phyloP scores from a whole-genome alignment of 53 echinoderm and acorn worm species.

The Echinarachnius parma region DNA sequence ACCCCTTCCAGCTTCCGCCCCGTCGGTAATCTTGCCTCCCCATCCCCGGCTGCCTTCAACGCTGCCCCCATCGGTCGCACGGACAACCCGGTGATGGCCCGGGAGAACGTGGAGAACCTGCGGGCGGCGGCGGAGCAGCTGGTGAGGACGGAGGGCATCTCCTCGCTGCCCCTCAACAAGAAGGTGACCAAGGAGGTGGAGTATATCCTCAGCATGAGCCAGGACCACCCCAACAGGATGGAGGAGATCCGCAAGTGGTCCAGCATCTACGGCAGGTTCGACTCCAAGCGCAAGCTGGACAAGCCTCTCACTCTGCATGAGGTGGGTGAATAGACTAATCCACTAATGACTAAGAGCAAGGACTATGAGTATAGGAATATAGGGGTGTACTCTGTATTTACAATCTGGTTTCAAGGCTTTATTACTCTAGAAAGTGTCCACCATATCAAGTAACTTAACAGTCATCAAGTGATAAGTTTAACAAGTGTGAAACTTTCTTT shows the following conservation, averaged over 20 bases:
- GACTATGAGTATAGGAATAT: too few species aligned
- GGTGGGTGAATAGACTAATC: too few species aligned
- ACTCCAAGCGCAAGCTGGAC: conserved; percentile 94
- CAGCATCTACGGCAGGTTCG: conserved; percentile 94
- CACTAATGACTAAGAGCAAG: too few species aligned
- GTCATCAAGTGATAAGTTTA: too few species aligned
- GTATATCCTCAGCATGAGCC: conserved; percentile 78
- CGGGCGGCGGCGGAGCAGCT: conserved; percentile 42
- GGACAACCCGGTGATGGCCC: conserved; percentile 51
- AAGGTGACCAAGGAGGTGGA: conserved; percentile 63
- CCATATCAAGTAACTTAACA: too few species aligned
- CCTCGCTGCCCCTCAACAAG: conserved; percentile 44
- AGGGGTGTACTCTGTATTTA: too few species aligned
- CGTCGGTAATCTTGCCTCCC: conserved; percentile 4
- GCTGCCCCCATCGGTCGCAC: conserved; percentile 17
- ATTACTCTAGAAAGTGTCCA: too few species aligned
- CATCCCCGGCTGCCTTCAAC: conserved; percentile 26
- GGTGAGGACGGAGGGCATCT: conserved; percentile 43
- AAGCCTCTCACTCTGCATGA: conserved; percentile 91
- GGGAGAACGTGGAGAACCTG: conserved; percentile 55
- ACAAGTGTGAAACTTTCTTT: too few species aligned
- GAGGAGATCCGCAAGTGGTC: conserved; percentile 91
- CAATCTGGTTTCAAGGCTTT: too few species aligned
- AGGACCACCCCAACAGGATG: conserved; percentile 72
- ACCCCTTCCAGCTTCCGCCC: conserved; percentile 20